Evolutionary conservation across 2,113 vertebrate genomes (phyloP), one percentile per base, ranked within the genome.

Genomic region (Menura novaehollandiae): DNA sequence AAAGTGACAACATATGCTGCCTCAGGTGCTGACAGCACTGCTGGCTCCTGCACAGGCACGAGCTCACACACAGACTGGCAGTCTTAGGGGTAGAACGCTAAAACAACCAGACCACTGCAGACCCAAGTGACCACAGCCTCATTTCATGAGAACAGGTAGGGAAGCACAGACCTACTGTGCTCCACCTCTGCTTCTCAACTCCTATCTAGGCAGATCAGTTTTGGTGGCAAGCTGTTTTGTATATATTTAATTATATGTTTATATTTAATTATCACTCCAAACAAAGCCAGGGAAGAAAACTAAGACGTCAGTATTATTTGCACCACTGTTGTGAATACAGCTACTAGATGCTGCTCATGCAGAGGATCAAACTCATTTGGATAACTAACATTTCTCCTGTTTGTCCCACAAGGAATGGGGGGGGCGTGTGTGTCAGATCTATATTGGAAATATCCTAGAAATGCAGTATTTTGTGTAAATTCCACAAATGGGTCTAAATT

Each of bases 1-100:
- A n/a, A 84, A 93, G 80, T 28, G 69, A 94, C 88, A 94, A 63
- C 85, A 91, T 68, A 64, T 75, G 95, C 68, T 77, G 68, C 82
- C 93, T 95, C 92, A 92, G 93, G 90, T 96, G 83, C 4, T 68
- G 73, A 81, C 69, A 88, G 84, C 44, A 12, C 22, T 64, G 76
- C 76, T 27, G 59, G 60, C 82, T 92, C 56, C 88, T 26, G 41
- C 8, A 2, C 33, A 49, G 55, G 56, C 83, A 51, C 0, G 1
- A 89, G 78, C 63, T 88, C 71, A 58, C 18, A 13, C 0, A 0
- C 41, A 66, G 44, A 75, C 30, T 3, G 22, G 66, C 32, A 51
- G 53, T 14, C 44, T 44, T 1, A 1, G 23, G 47, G 39, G 6
- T 0, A 43, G 62, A 66, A 76, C 33, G 22, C 55, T 41, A 73